Conservation (phyloP, 2,113 vertebrate species). For the Illadopsis cleaveri region DNA sequence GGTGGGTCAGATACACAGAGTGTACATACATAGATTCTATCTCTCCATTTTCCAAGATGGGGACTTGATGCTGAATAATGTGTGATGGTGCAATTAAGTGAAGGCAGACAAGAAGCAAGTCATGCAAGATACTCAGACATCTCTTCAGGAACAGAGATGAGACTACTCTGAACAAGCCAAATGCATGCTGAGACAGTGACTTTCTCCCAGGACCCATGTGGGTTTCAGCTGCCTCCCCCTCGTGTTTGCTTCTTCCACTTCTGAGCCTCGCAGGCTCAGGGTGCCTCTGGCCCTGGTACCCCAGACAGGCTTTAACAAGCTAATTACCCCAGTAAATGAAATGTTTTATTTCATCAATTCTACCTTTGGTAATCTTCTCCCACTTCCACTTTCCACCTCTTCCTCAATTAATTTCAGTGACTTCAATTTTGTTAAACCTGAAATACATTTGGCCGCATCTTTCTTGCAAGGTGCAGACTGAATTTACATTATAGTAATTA, state of each 20-base stretch:
- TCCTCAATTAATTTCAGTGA: background rate
- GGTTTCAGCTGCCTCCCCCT: background rate
- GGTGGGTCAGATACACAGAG: background rate
- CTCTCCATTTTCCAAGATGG: background rate
- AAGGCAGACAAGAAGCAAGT: background rate
- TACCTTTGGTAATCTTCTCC: background rate
- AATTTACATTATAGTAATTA: background rate
- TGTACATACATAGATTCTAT: background rate
- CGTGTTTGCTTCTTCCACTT: rapidly evolving
- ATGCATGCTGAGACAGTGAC: rapidly evolving
- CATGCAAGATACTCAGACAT: background rate
- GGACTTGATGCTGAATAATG: background rate
- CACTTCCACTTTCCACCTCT: background rate
- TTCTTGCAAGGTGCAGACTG: background rate
- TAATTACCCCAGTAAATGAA: background rate
- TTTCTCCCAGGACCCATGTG: background rate
- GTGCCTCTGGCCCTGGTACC: background rate
- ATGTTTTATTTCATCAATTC: background rate
- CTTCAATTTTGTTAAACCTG: background rate
- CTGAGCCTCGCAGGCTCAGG: rapidly evolving
- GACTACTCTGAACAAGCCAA: background rate
- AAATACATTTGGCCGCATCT: background rate
- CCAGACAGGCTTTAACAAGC: background rate
- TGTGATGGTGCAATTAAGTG: background rate
- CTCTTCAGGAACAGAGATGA: background rate